These are phyloP conservation scores for Drosophila oshimai DNA, from an alignment of 1,140 invertebrate genomes.

Conservation along the genomic window DNA sequence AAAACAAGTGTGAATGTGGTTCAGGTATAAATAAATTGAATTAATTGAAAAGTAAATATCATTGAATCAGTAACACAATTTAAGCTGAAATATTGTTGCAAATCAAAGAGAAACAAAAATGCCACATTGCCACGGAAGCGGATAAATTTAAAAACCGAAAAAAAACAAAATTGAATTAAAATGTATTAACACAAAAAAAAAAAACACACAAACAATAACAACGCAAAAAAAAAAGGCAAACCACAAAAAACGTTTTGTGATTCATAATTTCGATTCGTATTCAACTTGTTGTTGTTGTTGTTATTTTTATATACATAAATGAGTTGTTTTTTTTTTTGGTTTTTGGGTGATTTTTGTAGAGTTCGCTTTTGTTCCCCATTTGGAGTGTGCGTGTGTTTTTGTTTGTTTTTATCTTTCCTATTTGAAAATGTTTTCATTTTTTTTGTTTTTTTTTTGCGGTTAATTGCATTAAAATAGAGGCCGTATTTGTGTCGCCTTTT, in stretches of 20 bases:
- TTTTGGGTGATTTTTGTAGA: conserved; percentile 21
- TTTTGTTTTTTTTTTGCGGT: neutral
- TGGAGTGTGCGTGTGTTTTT: conserved; percentile 9
- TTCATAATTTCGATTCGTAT: conserved; percentile 51
- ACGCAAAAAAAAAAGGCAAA: conserved; percentile 11
- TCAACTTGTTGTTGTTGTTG: conserved; percentile 12
- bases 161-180: conserved; percentile 50
- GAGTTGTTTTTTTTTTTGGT: neutral
- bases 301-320: neutral
- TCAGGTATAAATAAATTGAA: neutral
- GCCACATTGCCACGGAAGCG: conserved; percentile 45
- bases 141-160: conserved; percentile 41
- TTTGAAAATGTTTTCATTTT: conserved; percentile 20
- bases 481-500: conserved; percentile 26
- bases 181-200: conserved; percentile 29
- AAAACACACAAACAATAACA: conserved; percentile 17
- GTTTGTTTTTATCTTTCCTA: conserved; percentile 33
- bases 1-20: neutral
- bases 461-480: conserved; percentile 52
- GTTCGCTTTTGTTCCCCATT: conserved; percentile 39
- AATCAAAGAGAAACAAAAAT: conserved; percentile 17
- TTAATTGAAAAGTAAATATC: conserved; percentile 27
- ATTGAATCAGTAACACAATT: conserved; percentile 26
- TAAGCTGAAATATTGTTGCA: conserved; percentile 22
- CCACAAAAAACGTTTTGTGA: conserved; percentile 54